A percentile compares a stretch with the other conserved stretches of the same genome.
Conservation (phyloP, 2,113 vertebrate genomes). For the Chunga burmeisteri region DNA sequence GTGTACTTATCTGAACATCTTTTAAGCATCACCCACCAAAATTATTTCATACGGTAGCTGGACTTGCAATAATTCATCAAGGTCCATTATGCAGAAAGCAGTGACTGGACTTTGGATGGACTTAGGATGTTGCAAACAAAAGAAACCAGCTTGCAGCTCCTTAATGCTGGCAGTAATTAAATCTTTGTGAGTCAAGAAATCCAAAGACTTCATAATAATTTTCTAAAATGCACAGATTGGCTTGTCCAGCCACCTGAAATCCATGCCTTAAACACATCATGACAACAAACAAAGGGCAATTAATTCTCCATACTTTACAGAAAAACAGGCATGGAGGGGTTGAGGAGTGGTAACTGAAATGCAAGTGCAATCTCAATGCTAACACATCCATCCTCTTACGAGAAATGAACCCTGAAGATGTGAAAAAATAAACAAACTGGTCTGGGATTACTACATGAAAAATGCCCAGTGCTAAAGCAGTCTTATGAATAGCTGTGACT, state of each 20-base stretch:
- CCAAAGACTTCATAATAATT: neutral
- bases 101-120: neutral
- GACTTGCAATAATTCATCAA: neutral
- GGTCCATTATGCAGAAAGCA: neutral
- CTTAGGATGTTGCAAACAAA: neutral
- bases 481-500: neutral
- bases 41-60: neutral
- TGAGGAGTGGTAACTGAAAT: neutral
- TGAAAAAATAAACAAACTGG: neutral
- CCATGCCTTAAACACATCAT: neutral
- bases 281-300: neutral
- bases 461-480: neutral
- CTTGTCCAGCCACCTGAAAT: neutral
- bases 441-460: neutral
- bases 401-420: neutral
- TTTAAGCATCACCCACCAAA: neutral
- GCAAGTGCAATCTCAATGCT: neutral
- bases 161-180: neutral
- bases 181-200: neutral
- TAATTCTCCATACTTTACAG: neutral
- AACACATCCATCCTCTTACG: neutral
- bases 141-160: neutral
- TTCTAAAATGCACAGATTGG: neutral
- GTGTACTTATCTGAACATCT: neutral
- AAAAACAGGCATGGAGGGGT: neutral